Evolutionary conservation across 2,888 invertebrate genomes (phyloP), one percentile per base, ranked within the genome.

Genomic region (Leptopilina drosophilae): DNA sequence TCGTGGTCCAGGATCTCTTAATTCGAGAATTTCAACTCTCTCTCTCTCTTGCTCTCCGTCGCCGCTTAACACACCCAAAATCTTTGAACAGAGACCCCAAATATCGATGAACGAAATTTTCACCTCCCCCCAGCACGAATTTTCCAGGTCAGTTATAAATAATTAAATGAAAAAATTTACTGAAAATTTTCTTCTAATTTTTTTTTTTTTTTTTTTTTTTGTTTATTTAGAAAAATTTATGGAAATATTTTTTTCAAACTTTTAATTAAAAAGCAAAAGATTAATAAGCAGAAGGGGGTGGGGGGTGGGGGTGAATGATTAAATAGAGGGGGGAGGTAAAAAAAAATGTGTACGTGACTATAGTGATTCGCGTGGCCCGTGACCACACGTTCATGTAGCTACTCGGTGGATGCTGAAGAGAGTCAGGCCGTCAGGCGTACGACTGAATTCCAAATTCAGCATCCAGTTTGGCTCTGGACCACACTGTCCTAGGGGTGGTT

Each of bases 381-480:
- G 56, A 73, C 67, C 46, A 9, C 15, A 49, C 46, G 46, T 33
- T 64, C 42, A 20, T 40, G 64, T 6, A 77, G 46, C 65, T 33
- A 64, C 77, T 65, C 77, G 65, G 65, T 53, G 77, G 42, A 65
- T 79, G 78, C 79, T 78, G 76, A 78, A 79, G 79, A 79, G 81
- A 79, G 81, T 79, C 80, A 79, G 75, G 76, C 80, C 80, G 80
- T 78, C 80, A 79, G 75, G 76, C 83, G 80, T 81, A 79, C 81
- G 80, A 83, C 81, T 83, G 83, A 83, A 80, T 83, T 80, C 77
- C 77, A 73, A 56, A 73, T 73, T 81, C 82, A 83, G 82, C 83
- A 83, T 83, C 83, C 83, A 79, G 83, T 82, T 83, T 75, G 82
- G 80, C 82, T 66, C 49, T 77, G 77, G 77, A 77, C 77, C 82